Evolutionary conservation across 2,888 invertebrate genomes (phyloP).

Genomic region (Trilocha varians): DNA sequence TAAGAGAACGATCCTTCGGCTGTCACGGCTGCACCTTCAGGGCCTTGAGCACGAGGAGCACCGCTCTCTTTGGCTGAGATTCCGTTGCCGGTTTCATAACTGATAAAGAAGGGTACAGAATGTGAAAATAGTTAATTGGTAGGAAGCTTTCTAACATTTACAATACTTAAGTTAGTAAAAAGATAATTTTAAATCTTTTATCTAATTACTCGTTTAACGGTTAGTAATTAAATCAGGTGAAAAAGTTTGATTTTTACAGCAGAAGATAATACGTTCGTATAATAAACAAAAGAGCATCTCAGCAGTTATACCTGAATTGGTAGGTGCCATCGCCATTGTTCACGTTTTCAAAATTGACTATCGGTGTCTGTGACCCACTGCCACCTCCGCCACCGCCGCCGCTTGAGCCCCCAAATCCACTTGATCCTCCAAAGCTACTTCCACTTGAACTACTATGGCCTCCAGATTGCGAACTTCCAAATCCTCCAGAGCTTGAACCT

Average conservation of each 20-base stretch:
- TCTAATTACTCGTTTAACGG: background rate
- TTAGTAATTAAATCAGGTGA: no score
- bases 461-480: conserved; percentile 15
- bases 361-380: conserved; percentile 65
- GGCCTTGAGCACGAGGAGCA: conserved; percentile 67
- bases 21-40: conserved; percentile 68
- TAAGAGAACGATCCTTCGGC: conserved; percentile 79
- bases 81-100: conserved; percentile 79
- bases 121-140: background rate
- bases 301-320: conserved; percentile 68
- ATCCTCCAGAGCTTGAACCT: conserved; percentile 20
- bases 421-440: conserved; percentile 16
- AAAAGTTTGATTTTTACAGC: no score
- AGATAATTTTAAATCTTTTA: no score
- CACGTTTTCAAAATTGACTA: conserved; percentile 74
- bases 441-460: conserved; percentile 20
- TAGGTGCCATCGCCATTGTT: conserved; percentile 79
- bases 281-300: background rate
- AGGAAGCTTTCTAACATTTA: no score
- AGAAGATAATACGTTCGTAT: no score
- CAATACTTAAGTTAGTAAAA: no score
- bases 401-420: conserved; percentile 32
- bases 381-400: conserved; percentile 23
- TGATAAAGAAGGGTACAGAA: conserved; percentile 25
- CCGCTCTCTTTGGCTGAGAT: conserved; percentile 76